Evolutionary conservation across 2,113 vertebrate species (phyloP).

Genomic region (Amia ocellicauda): DNA sequence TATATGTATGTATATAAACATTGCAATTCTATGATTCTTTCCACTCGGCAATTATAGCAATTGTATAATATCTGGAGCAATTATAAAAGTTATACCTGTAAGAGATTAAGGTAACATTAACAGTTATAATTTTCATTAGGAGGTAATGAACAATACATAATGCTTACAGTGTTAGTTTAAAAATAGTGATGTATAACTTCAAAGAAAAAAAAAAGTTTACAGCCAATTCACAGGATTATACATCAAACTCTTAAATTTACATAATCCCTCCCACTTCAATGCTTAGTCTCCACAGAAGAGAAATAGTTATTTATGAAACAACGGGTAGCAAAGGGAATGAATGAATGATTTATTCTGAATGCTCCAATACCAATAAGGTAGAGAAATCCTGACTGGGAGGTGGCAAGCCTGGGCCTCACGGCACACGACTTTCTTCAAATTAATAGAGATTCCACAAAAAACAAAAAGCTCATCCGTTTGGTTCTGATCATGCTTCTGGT

Average conservation of each 20-base stretch:
- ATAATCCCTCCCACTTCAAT: not conserved
- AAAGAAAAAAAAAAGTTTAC: conserved; percentile 30
- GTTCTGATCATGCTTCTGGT: not conserved
- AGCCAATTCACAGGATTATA: conserved; percentile 53
- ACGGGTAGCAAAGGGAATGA: conserved; percentile 6
- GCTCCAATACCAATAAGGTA: conserved; percentile 1
- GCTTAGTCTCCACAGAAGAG: conserved; percentile 4
- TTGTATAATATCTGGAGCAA: conserved; percentile 42
- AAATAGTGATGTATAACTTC: conserved; percentile 44
- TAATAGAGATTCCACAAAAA: conserved; percentile 7
- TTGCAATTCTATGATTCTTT: conserved; percentile 45
- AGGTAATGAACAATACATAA: conserved; percentile 41
- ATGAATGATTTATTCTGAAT: not conserved
- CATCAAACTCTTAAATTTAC: conserved; percentile 43
- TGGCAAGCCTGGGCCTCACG: not conserved
- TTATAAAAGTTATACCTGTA: conserved; percentile 56
- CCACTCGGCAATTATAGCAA: conserved; percentile 62
- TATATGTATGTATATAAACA: conserved; percentile 36
- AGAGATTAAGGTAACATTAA: conserved; percentile 43
- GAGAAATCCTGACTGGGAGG: conserved; percentile 6
- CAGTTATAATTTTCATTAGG: conserved; percentile 38
- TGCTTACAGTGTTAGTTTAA: conserved; percentile 37
- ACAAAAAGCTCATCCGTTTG: not conserved
- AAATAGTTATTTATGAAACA: conserved; percentile 8
- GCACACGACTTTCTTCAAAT: not conserved